A percentile compares a stretch with the other conserved stretches of the same genome.
These are phyloP conservation scores for Psittacara wagleri DNA, from an alignment of 2,113 vertebrate species.

Conservation along the genomic window DNA sequence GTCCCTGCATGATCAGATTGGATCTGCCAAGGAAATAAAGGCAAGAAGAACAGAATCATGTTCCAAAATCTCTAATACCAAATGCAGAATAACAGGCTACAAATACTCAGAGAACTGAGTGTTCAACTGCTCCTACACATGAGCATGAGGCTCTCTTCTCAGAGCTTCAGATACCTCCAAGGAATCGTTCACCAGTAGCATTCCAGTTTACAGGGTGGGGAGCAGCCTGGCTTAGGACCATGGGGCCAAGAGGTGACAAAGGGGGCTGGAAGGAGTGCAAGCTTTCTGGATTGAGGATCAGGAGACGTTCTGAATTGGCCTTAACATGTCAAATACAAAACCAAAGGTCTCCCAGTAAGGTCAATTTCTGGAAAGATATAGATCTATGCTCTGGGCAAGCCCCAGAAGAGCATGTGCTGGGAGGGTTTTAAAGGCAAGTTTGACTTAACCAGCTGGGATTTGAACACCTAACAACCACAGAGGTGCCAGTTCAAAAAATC, in stretches of 20 bases:
- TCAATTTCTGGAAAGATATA: neutral
- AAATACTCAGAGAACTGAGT: neutral
- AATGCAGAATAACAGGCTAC: neutral
- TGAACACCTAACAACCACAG: neutral
- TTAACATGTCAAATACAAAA: neutral
- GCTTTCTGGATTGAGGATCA: neutral
- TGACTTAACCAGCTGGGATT: neutral
- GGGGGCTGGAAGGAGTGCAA: accelerated
- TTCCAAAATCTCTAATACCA: neutral
- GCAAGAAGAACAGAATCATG: neutral
- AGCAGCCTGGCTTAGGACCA: neutral
- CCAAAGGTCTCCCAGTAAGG: neutral
- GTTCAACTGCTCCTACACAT: neutral
- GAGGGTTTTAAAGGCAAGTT: neutral
- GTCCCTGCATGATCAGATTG: neutral
- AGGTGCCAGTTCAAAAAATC: neutral
- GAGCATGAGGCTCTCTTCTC: neutral
- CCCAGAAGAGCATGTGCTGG: neutral
- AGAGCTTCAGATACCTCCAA: neutral
- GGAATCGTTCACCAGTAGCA: neutral
- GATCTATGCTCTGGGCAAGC: neutral
- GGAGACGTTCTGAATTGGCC: too few species aligned
- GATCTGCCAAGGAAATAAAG: neutral
- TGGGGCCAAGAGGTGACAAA: neutral
- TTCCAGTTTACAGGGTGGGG: neutral